Evolutionary conservation across 2,797 vertebrate genomes (phyloP).

Genomic region (Nothura maculosa): DNA sequence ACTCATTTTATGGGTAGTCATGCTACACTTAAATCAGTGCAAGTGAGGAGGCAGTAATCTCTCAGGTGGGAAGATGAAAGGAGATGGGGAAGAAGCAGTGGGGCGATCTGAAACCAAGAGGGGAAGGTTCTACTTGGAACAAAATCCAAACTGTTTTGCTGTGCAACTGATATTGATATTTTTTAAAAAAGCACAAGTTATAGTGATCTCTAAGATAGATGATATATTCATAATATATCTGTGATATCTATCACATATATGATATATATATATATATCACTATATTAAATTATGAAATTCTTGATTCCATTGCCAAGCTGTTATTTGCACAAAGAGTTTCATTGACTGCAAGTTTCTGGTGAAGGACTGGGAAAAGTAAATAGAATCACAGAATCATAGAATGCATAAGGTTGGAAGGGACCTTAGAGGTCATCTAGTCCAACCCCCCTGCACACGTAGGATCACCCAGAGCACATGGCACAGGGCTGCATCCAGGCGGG

Average conservation of each 20-base stretch:
- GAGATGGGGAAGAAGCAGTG: background rate
- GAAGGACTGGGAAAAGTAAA: background rate
- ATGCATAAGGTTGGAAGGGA: no score
- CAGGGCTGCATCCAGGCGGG: no score
- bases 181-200: background rate
- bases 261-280: no score
- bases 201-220: background rate
- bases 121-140: background rate
- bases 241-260: no score
- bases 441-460: no score
- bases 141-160: background rate
- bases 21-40: background rate
- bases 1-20: background rate
- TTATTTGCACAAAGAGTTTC: background rate
- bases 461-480: no score
- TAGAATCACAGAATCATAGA: no score
- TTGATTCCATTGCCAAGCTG: background rate
- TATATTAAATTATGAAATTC: background rate
- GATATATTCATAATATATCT: no score
- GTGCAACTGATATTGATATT: background rate
- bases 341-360: background rate
- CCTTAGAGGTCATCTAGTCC: no score
- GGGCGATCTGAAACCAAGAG: constrained; percentile 3
- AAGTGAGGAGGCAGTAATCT: background rate
- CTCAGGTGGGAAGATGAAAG: constrained; percentile 56